Evolutionary conservation across 1,140 invertebrate species (phyloP).

Genomic region (Acyrthosiphon pisum): DNA sequence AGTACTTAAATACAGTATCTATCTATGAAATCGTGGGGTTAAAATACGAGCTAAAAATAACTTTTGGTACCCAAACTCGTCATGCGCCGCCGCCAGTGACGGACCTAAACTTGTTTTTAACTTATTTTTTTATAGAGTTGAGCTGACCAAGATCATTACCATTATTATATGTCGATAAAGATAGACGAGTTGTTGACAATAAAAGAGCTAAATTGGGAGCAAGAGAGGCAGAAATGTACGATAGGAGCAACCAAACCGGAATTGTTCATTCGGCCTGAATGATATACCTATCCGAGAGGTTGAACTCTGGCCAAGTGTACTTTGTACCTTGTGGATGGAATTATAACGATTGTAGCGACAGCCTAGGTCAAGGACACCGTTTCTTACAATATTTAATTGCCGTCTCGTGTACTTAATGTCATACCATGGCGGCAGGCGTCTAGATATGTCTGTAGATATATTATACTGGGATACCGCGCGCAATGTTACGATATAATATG

Average conservation of each 20-base stretch:
- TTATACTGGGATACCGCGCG: not conserved
- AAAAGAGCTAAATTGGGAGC: slow-evolving; percentile 21
- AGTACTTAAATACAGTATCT: not conserved
- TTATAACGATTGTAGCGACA: not conserved
- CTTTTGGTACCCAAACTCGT: not conserved
- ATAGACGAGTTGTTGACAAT: not conserved
- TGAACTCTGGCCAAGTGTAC: slow-evolving; percentile 27
- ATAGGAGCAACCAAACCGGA: slow-evolving; percentile 16
- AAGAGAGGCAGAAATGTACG: not conserved
- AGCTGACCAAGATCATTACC: not conserved
- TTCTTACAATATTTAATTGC: not conserved
- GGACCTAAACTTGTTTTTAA: not conserved
- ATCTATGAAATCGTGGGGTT: not conserved
- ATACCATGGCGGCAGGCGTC: not conserved
- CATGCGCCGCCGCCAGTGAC: not conserved
- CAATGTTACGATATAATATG: not conserved
- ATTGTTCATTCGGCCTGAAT: not conserved
- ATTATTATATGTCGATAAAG: not conserved
- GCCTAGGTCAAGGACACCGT: slow-evolving; percentile 42
- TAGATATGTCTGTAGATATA: not conserved
- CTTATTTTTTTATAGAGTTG: not conserved
- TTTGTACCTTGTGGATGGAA: slow-evolving; percentile 1
- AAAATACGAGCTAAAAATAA: slow-evolving; percentile 11
- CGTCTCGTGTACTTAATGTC: not conserved
- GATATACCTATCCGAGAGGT: not conserved